Evolutionary conservation across 1,140 invertebrate genomes (phyloP), one percentile per base, ranked within the genome.

Genomic region (Ooceraea biroi): DNA sequence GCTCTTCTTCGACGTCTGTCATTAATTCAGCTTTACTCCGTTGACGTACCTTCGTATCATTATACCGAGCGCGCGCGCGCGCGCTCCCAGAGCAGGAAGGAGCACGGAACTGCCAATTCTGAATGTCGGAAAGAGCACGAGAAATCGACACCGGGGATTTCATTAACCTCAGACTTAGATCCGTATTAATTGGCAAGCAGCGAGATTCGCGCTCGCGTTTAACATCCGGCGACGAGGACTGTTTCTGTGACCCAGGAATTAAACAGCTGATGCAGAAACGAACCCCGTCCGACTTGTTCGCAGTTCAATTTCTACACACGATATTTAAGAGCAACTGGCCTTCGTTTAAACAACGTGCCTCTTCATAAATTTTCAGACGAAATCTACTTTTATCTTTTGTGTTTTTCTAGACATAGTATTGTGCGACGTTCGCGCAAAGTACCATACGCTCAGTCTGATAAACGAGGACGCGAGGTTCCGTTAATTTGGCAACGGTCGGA

Each of bases 1-100:
- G 71, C 77, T 85, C 82, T 68, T 86, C 87, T 88, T 89, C 84
- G 87, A 88, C 88, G 86, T 86, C 73, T 89, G 87, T 89, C 88
- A 89, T 89, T 89, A 89, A 87, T 89, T 86, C 84, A 71, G 84
- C 87, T 88, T 88, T 88, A 82, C 83, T 78, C 86, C 83, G 86
- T 83, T 84, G 85, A 87, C 82, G 86, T 85, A 80, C 83, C 74
- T 83, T 74, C 83, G 63, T 88, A 84, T 68, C 58, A 80, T 80
- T 80, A 80, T 80, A 80, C 76, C 14, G 63, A 63, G 60, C 60
- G 82, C 36, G 36, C 14, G 63, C 76, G 48, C 60, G 82, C 52
- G 68, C 68, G 58, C 63, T 76, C 82, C 57, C 44, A 4, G 30
- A 52, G 65, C 65, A 82, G 71, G 71, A 82, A 82, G 58, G 46